A percentile compares a stretch with the other conserved stretches of the same genome.
Evolutionary conservation across 2,888 invertebrate genomes (phyloP).

Genomic region (Brenthis ino): DNA sequence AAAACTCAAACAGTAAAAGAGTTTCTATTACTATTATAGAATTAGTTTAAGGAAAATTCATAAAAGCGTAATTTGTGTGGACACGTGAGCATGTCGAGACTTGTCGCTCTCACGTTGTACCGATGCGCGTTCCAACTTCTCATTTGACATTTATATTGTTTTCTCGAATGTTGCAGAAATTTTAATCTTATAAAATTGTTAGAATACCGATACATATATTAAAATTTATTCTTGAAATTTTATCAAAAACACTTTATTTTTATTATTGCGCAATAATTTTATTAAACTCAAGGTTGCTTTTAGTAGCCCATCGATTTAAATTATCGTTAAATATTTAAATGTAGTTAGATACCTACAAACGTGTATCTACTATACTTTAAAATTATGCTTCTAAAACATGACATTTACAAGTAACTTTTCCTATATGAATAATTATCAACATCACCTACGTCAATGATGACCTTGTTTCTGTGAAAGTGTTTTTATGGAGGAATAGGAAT

Average conservation of each 20-base stretch:
- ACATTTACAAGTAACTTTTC: not conserved
- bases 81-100: slow-evolving; percentile 37
- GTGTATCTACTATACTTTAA: not conserved
- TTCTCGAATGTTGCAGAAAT: slow-evolving; percentile 28
- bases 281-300: slow-evolving; percentile 20
- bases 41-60: not conserved
- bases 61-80: not conserved
- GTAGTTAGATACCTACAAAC: too few species aligned
- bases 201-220: not conserved
- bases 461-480: slow-evolving; percentile 19
- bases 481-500: too few species aligned
- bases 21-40: too few species aligned
- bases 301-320: slow-evolving; percentile 28
- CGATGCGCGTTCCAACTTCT: slow-evolving; percentile 24
- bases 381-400: not conserved
- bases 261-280: slow-evolving; percentile 31
- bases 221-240: not conserved
- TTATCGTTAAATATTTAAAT: slow-evolving; percentile 11
- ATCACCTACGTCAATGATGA: slow-evolving; percentile 21
- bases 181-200: not conserved
- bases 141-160: not conserved
- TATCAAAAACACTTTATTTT: slow-evolving; percentile 1
- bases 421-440: not conserved
- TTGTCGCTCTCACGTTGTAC: slow-evolving; percentile 35
- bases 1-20: not conserved